Evolutionary conservation across 1,140 invertebrate species (phyloP), one percentile per base, ranked within the genome.

Genomic region (Augochlora pura): DNA sequence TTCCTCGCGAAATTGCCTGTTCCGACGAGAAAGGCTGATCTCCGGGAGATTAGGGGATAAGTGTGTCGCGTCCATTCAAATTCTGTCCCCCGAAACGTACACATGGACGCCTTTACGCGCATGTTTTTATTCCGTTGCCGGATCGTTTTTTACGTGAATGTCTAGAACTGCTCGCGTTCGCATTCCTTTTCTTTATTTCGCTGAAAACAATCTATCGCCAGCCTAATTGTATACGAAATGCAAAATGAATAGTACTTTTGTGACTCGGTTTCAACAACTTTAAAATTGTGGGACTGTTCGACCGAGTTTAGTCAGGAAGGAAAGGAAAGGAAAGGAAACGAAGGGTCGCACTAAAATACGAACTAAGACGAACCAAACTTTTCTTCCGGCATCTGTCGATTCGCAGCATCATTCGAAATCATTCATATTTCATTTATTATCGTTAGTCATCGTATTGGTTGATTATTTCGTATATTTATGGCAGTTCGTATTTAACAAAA

Each of bases 31-130:
- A 59, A 39, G 52, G 16, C 62, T 62, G 12, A 77, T 70, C 42
- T 71, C 67, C 69, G 60, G n/a, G 39, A 69, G 57, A 77, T 70
- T 69, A 69, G 46, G 27, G 4, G 18, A 16, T 18, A 52, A 9
- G 38, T 23, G 39, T 32, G 18, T 32, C 25, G 59, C 8, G 12
- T 46, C 60, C 42, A 60, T 39, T 62, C 25, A 3, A 23, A 73
- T 49, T 71, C 38, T 10, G 42, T 10, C n/a, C 18, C 21, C 25
- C 16, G 0, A 14, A 38, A 21, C 38, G 64, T 4, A 5, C 16
- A 18, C 9, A 0, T n/a, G 49, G 5, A n/a, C 54, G 7, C 27
- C 54, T 21, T 32, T 23, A 0, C 2, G 4, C 21, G 10, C 7
- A 1, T 1, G 25, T 39, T 65, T 65, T 54, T 2, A 5, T 21